Base-by-base conservation (phyloP, 2,113 vertebrate species). In the Myiozetetes cayanensis region DNA sequence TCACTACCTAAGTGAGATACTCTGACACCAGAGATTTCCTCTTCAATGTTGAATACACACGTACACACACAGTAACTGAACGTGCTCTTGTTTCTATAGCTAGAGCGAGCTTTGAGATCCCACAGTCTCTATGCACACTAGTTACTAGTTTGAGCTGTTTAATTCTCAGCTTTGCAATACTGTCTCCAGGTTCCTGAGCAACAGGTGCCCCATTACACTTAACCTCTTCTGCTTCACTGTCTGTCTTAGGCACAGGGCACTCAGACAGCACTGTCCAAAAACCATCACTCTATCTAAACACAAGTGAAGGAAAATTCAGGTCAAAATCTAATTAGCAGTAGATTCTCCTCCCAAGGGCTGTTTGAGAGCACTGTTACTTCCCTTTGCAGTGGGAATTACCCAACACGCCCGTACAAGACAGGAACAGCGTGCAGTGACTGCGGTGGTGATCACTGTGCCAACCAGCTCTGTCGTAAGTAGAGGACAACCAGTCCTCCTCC, bases 391-490 rank as follows among this genome's bases (percentile, higher is more conserved):
- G 97, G 97, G 53, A 97, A 97, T 86, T 95, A 33, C 59, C 90
- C 79, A 9, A 1, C 1, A 30, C 55, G 0, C 1, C 96, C 97
- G 0, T 97, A 97, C 66, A 55, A 76, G 84, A 71, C 1, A 0
- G 97, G 97, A 96, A 12, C 0, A 6, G 43, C 76, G 0, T 97
- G 97, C 87, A 97, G 93, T 0, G 30, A 63, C 46, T 97, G 97
- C 5, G 18, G 39, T 0, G 66, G 85, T 4, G 94, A 97, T 3
- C 46, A 0, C 44, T 97, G 97, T 73, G 18, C 2, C 6, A 3
- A 2, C 17, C 12, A 8, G 6, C 23, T 97, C 19, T 97, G 97
- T 68, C 63, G 95, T 97, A 96, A 97, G 96, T 97, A 94, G 52
- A 55, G 58, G 55, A 44, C 19, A 87, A 66, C 11, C 55, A 76